Evolutionary conservation across 2,113 vertebrate species (phyloP).

Genomic region (Odontophorus gujanensis): DNA sequence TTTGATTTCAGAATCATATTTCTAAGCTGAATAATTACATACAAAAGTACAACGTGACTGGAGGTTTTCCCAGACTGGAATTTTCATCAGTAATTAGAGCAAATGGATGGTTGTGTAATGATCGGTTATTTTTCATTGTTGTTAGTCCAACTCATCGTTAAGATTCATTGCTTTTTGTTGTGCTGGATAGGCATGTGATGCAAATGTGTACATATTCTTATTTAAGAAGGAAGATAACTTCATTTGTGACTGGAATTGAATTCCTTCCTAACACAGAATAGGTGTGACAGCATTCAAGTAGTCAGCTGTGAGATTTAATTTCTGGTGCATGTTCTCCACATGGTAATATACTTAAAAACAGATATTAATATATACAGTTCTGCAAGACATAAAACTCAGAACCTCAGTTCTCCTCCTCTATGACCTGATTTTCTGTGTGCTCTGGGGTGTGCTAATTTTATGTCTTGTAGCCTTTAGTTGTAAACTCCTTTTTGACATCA

Average conservation of each 20-base stretch:
- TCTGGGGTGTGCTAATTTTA: background rate
- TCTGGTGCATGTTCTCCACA: background rate
- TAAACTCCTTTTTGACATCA: background rate
- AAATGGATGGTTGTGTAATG: conserved; percentile 17
- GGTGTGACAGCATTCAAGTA: background rate
- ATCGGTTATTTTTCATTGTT: background rate
- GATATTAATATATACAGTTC: background rate
- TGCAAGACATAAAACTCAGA: background rate
- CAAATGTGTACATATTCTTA: accelerated
- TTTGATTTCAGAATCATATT: background rate
- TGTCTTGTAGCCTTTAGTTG: background rate
- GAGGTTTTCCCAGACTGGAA: background rate
- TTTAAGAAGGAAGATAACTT: background rate
- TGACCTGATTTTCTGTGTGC: background rate
- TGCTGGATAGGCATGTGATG: background rate
- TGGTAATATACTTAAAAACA: background rate
- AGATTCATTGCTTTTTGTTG: background rate
- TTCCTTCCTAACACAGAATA: background rate
- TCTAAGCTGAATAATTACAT: background rate
- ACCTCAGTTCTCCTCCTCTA: background rate
- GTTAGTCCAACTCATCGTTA: background rate
- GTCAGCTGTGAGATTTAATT: background rate
- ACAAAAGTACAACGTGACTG: background rate
- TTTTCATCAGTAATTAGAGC: background rate
- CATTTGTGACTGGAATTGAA: background rate